phyloP scores from a whole-genome alignment of 2,113 vertebrate species.

The Leptocoma aspasia region DNA sequence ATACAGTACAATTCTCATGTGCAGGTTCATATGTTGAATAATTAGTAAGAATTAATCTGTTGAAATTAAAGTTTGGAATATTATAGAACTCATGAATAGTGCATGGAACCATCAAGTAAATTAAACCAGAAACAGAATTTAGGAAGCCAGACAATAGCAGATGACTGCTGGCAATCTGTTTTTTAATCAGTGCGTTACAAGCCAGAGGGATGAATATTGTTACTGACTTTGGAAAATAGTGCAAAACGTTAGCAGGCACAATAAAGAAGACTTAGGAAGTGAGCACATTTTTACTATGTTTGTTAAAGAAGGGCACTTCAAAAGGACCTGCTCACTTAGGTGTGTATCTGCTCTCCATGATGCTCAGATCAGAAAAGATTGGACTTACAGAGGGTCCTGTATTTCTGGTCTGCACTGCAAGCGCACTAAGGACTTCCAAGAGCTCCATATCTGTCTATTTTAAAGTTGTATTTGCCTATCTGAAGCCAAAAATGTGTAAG shows the following conservation, averaged over 20 bases:
- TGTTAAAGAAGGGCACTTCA: neutral
- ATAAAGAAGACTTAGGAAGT: conserved; percentile 40
- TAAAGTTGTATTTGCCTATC: conserved; percentile 44
- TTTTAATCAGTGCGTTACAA: conserved; percentile 74
- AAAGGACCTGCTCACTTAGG: neutral
- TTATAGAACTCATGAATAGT: conserved; percentile 86
- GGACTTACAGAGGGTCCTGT: neutral
- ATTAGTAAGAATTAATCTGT: conserved; percentile 83
- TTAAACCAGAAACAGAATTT: conserved; percentile 70
- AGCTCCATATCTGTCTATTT: neutral
- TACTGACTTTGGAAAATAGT: conserved; percentile 46
- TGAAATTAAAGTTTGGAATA: conserved; percentile 84
- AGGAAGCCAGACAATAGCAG: conserved; percentile 67
- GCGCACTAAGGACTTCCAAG: neutral
- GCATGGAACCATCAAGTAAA: conserved; percentile 75
- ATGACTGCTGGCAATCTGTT: conserved; percentile 75
- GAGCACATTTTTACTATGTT: conserved; percentile 34
- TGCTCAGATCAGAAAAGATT: neutral
- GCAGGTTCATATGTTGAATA: conserved; percentile 81
- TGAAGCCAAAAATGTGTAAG: conserved; percentile 45
- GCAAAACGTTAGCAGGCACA: conserved; percentile 57
- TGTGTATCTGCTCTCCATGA: neutral
- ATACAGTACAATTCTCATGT: conserved; percentile 75
- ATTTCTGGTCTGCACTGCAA: neutral
- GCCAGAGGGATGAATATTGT: conserved; percentile 71